Base-by-base conservation (phyloP, 2,888 invertebrate genomes). In the Allygus modestus region DNA sequence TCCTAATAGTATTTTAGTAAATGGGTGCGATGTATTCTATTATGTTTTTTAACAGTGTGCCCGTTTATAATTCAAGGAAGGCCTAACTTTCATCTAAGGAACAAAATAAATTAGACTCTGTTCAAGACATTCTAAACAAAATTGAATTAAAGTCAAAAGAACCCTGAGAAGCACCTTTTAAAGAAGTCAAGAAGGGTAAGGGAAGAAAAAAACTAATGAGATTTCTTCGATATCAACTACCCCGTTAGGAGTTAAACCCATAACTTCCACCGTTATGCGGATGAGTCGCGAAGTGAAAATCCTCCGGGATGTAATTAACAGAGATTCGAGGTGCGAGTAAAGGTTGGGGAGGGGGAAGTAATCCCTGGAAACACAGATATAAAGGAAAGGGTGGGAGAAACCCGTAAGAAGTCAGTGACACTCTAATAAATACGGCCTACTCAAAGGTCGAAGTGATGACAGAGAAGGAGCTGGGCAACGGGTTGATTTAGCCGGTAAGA, bases 391-490 rank as follows among this genome's bases (percentile, higher is more conserved):
- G 69, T 4, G 28, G 69, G 33, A 15, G 31, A 26, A 71, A 71
- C n/a, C 37, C 71, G 12, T 71, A 71, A 37, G 69, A 69, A 41
- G 71, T 71, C 37, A 9, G 20, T 5, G 23, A 37, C 71, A 71
- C 43, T 77, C 46, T 77, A 77, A 77, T 77, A 77, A 77, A 77
- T 77, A 77, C 77, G 23, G 51, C 77, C 46, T 77, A 43, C 77
- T 77, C 77, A 77, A 77, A 43, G 77, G 28, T 46, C 37, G 28
- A 46, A 46, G 26, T 20, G 77, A 43, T 46, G 77, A 69, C 28
- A 69, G 37, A 33, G 20, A 41, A 71, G 71, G 17, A 71, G 41
- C 37, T 20, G 37, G 71, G 20, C 71, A 71, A 71, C 31, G 77
- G 28, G 46, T 51, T 77, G 43, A 77, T 77, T 77, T 77, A 77